Evolutionary conservation across 2,113 vertebrate species (phyloP), one percentile per base, ranked within the genome.

Genomic region (Phasianus colchicus): DNA sequence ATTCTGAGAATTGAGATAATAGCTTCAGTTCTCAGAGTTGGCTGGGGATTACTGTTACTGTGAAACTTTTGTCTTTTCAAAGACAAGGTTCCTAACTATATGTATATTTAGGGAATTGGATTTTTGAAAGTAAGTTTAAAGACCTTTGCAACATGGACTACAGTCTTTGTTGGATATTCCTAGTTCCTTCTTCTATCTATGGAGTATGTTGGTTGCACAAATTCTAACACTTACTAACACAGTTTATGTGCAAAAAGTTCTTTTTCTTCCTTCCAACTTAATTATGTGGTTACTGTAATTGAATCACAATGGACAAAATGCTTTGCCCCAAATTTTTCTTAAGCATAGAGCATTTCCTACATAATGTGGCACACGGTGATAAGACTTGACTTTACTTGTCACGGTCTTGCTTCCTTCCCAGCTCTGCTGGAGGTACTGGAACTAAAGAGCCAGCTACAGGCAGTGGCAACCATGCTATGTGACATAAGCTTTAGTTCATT

Each of bases 401-500:
- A 34, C 1, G 63, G 83, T 36, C 58, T n/a, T 36, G 83, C 88
- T 78, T 25, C 54, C 24, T 84, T 70, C 42, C 77, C 69, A 32
- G 64, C 43, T 84, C 90, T 94, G 66, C 54, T 88, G 52, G 52
- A 92, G 36, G 13, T 32, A 45, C 67, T 87, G 66, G 48, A 77
- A 72, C 75, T 88, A 91, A 66, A 32, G 67, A 74, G 67, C 64
- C 58, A 87, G 63, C 52, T 73, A 63, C 43, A 61, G 55, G 61
- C 79, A 94, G 22, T 57, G 90, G 55, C 48, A 42, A 8, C 19
- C 38, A 38, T 11, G 34, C 40, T 24, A 69, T 88, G 70, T 60
- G 57, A 29, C 55, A 63, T 64, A 12, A 40, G 25, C 14, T 84
- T 67, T 69, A 69, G 24, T 65, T 90, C 34, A 40, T 84, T 71